Base-by-base conservation (phyloP, 2,797 vertebrate genomes). In the Dendrocincla fuliginosa region DNA sequence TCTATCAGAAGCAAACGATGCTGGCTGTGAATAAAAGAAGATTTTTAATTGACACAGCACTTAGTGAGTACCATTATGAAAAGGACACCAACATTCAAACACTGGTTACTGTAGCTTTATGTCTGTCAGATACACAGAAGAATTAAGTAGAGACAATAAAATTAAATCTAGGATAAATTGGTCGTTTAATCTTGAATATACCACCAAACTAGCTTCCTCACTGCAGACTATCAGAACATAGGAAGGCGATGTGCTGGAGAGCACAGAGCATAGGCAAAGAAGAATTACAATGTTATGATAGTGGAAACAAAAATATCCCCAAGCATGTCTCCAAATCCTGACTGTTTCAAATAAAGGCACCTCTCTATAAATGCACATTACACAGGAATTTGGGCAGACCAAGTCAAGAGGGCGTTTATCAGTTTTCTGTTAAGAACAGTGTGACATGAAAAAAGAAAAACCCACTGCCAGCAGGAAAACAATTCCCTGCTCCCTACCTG, bases 1-100 rank as follows among this genome's bases (percentile, higher is more conserved):
- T 98, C 99, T 97, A 99, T 99, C 94, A 99, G 98, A 88, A 99
- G 98, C 73, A 99, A 97, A 90, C 99, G 98, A 97, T 99, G 99
- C 52, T 99, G 98, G 94, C 99, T 99, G 97, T 56, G 94, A 95
- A 90, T 14, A 86, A 64, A 82, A 79, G 5, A 68, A n/a, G 47
- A 64, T 37, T 89, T 93, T 78, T 61, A 59, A 87, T 5, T 7
- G 6, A 84, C 22, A 73, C 8, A 61, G 25, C 56, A 61, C 37
- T 65, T 64, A 79, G 39, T 20, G 41, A 65, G 8, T 24, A 52
- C 28, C 16, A 47, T 7, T 59, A 64, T 16, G 9, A 87, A 71
- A 86, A 80, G 8, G 16, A 67, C 37, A 77, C 5, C 35, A 81
- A 44, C 24, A 64, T 14, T 65, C 32, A 47, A 70, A 84, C 14